These are phyloP conservation scores for Leuciscus waleckii DNA, from an alignment of 2,797 vertebrate species.

Conservation along the genomic window DNA sequence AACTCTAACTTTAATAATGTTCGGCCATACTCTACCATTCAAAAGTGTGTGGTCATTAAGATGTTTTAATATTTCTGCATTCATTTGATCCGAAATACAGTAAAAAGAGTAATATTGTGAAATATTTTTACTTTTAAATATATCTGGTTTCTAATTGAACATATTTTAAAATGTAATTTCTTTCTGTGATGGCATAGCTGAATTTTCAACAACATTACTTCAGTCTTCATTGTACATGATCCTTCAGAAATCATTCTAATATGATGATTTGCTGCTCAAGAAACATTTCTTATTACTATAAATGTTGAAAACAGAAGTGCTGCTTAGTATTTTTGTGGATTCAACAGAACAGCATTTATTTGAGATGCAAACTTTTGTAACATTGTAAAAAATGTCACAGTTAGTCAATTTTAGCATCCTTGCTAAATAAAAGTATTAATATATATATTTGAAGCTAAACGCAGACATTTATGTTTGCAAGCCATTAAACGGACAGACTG, in stretches of 20 bases:
- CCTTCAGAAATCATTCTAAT: background rate
- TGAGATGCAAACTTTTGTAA: too few species aligned
- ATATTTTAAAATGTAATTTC: too few species aligned
- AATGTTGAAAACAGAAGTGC: background rate
- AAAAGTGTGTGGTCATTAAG: background rate
- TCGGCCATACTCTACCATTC: background rate
- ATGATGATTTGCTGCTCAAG: background rate
- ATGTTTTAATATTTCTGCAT: too few species aligned
- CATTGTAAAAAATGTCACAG: too few species aligned
- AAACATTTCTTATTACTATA: background rate
- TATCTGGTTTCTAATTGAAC: too few species aligned
- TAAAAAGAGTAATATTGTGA: background rate
- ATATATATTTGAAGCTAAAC: background rate
- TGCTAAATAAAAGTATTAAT: background rate
- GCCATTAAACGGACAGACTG: background rate
- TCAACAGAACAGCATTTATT: background rate
- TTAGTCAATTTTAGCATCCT: background rate
- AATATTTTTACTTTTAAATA: background rate
- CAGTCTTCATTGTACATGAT: background rate
- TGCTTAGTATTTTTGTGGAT: background rate
- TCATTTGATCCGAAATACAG: background rate
- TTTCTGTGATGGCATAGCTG: background rate
- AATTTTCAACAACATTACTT: background rate
- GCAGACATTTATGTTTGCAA: too few species aligned
- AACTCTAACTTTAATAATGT: too few species aligned